Base-by-base conservation (phyloP, 2,888 invertebrate genomes). In the Acleris cristana region DNA sequence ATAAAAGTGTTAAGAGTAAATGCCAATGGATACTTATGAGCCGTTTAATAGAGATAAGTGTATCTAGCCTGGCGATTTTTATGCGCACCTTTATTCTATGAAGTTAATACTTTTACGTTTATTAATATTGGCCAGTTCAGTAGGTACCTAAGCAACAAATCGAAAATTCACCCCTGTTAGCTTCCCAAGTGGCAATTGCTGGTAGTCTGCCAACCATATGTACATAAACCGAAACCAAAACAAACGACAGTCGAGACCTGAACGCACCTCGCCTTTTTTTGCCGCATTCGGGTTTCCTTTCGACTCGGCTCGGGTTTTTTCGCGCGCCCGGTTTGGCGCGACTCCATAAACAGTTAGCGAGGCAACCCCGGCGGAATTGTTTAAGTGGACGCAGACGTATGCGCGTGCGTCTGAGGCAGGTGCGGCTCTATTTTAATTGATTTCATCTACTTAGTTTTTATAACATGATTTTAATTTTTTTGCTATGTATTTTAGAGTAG, bases 261-360 rank as follows among this genome's bases (percentile, higher is more conserved):
- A 62, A 62, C 54, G 56, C 53, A 48, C 53, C 61, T 61, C 53
- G 72, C 67, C 78, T 79, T 84, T 87, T 88, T 87, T 89, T 88
- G 75, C 78, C 76, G 76, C 80, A 79, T 80, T 86, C 87, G 86
- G 85, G 87, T 87, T 88, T 84, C 88, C 87, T 87, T 86, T 87
- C 81, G 85, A 82, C 84, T 83, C 79, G 80, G 76, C 83, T 83
- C 84, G 79, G 79, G 86, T 88, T 91, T 91, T 91, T 91, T 88
- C 85, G 82, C 81, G 79, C 82, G 86, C 89, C 88, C 81, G 82
- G 82, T 91, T 88, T 90, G 91, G 92, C 75, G 73, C 86, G 84
- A 86, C 87, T 87, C 92, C 92, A 83, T 92, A 92, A 88, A 92
- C 91, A 91, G 92, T 92, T 91, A 89, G 83, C 84, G 84, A 89